Evolutionary conservation across 2,797 vertebrate species (phyloP), one percentile per base, ranked within the genome.

Genomic region (Notolepis coatsorum): DNA sequence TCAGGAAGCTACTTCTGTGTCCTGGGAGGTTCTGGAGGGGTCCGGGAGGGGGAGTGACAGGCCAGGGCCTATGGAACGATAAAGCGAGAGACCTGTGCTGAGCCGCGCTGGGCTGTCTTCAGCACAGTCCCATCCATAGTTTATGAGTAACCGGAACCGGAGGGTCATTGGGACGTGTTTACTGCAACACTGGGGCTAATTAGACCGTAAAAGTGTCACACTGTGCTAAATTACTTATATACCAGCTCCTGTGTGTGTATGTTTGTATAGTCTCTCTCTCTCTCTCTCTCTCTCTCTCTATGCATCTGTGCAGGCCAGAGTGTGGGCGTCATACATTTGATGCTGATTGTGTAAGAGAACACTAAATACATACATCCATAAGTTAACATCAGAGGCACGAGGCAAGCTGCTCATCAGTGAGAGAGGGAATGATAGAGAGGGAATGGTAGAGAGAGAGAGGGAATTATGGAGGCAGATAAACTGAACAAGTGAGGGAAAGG

Each of bases 141-240:
- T 89, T 65, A 89, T 89, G 84, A 88, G 78, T 65, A 85, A 80
- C 77, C 75, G 64, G 81, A 82, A 79, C 70, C 73, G 68, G 49
- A 52, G 77, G 86, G 84, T 88, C 84, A 87, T 68, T 47, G 73
- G 85, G 77, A 85, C 61, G 65, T 86, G 82, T 88, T 90, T 90
- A 84, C 87, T 86, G 84, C 81, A 85, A 88, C 83, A 76, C 62
- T 77, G 80, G 81, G 75, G 87, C 79, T 88, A 83, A 88, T 88
- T 88, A 85, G 82, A 85, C 86, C 61, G 80, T 88, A 82, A 90
- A 90, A 89, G 89, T 91, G 85, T 89, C 77, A 80, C 82, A 58
- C 68, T 72, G 61, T 72, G 68, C 81, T 89, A 66, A 89, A 90
- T 90, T 84, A 85, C 86, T 88, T 81, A 84, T 82, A 53, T 71